Conservation (phyloP, 1,140 invertebrate genomes). For the Drosophila murphyi region DNA sequence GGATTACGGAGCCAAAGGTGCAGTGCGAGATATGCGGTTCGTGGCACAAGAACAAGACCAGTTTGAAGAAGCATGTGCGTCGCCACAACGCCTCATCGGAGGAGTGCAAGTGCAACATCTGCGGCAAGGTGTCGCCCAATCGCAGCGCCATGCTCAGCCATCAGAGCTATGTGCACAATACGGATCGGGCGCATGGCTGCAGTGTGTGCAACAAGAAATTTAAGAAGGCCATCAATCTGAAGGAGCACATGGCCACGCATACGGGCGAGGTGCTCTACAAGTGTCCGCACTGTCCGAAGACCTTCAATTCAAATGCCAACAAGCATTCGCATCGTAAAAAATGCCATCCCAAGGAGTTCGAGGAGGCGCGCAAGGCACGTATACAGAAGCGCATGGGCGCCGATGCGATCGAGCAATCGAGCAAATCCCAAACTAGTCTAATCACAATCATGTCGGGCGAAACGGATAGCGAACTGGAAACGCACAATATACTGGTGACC, state of each 20-base stretch:
- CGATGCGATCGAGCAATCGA: neutral
- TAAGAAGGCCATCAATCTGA: conserved; percentile 75
- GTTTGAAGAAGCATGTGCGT: conserved; percentile 72
- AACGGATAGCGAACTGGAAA: conserved; percentile 33
- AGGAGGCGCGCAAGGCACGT: conserved; percentile 65
- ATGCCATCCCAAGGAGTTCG: conserved; percentile 79
- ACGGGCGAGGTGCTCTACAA: conserved; percentile 80
- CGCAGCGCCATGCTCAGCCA: conserved; percentile 78
- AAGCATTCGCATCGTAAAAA: conserved; percentile 81
- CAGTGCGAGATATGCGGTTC: conserved; percentile 81
- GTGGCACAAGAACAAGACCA: conserved; percentile 82
- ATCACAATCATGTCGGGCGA: conserved; percentile 55
- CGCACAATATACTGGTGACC: conserved; percentile 61
- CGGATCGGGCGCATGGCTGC: conserved; percentile 66
- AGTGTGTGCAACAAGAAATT: conserved; percentile 76
- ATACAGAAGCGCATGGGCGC: conserved; percentile 52
- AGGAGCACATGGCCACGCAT: conserved; percentile 82
- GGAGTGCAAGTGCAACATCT: conserved; percentile 66
- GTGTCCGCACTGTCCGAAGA: conserved; percentile 79
- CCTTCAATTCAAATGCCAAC: conserved; percentile 82
- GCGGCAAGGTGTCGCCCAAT: conserved; percentile 78
- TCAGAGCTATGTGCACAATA: conserved; percentile 73
- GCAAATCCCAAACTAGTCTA: conserved; percentile 31
- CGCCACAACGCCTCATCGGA: conserved; percentile 62
- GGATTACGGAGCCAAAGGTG: conserved; percentile 71